Base-by-base conservation (phyloP, 2,888 invertebrate genomes). In the Lagria hirta region DNA sequence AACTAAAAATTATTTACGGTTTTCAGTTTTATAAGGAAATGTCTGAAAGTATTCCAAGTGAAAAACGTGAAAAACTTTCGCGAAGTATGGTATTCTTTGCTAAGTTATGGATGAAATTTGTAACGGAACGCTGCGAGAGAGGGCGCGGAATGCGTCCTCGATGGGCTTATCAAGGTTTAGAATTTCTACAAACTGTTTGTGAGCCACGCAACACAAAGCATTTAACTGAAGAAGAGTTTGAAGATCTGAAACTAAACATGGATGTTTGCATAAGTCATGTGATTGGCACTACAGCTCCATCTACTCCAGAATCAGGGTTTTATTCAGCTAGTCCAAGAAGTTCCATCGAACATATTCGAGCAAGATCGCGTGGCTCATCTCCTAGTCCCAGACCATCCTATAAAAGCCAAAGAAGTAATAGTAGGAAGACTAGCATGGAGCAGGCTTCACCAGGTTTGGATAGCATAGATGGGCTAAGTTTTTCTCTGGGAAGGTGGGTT, bases 101-200 rank as follows among this genome's bases (percentile, higher is more conserved):
- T 5, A 78, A 80, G 56, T 81, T 88, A 65, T 95, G 95, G 95
- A 93, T 94, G 88, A 77, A 79, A 42, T 95, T 94, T 69, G 92
- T 91, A 1, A 79, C 82, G 51, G 83, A 85, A 60, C 78, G 88
- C 8, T 95, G 92, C 66, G 93, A 94, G 63, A 73, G 86, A 1
- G 65, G 65, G 3, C 75, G 89, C 3, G 91, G 91, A 0, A 75
- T 86, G 54, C 71, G 88, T 12, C 90, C 91, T 0, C 77, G 92
- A 62, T 94, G 93, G 93, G 92, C 93, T 2, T 83, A 83, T 62
- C 90, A 90, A 65, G 93, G 94, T 0, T 67, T 94, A 35, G 93
- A 94, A 62, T 94, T 91, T 68, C 75, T 95, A 1, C 83, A 88
- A 69, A 76, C 85, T 23, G 88, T 89, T 1, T 91, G 89, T 62